Base-by-base conservation (phyloP, 2,113 vertebrate species). In the Nothocercus julius region DNA sequence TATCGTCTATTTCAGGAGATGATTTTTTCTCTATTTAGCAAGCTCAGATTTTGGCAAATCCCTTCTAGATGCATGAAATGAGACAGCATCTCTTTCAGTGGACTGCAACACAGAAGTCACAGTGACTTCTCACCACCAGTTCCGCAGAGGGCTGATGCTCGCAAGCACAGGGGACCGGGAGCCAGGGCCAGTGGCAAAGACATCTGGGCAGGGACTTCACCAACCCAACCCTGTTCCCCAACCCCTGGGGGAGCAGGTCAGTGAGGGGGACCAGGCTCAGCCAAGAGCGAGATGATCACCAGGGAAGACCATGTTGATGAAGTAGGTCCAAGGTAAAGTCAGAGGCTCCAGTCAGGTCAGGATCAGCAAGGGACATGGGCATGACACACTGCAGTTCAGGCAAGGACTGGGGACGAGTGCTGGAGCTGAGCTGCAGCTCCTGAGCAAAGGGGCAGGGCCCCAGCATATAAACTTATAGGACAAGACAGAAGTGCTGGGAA, bases 121-220 rank as follows among this genome's bases (percentile, higher is more conserved):
- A 19, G 21, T 24, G 30, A 40, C 5, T 5, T 22, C 40, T 7
- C 13, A 2, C 6, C n/a, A 58, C 21, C 51, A 79, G n/a, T 17
- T 54, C 30, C 3, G 2, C 36, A 28, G n/a, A 15, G 14, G 15
- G 8, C 42, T 13, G 1, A 36, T 62, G 30, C 6, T 61, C 12
- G 2, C 16, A 56, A 40, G 21, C 13, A 2, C 10, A 64, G 17
- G 27, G 18, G 7, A 49, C 6, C 25, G 54, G n/a, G 30, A 79
- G 22, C 0, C 54, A 40, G 47, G 36, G 20, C 7, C 67, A 45
- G 53, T 18, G 87, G 25, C 40, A 47, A 79, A 18, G 14, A 14
- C 54, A 9, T 18, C 47, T 0, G 1, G 36, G 4, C 8, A 66
- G 12, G 22, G 11, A 2, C 28, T 19, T 74, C 20, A 40, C 9